Percentiles rank a stretch among this genome's conserved stretches.
phyloP scores from a whole-genome alignment of 1,140 invertebrate genomes.

The Panulirus ornatus region DNA sequence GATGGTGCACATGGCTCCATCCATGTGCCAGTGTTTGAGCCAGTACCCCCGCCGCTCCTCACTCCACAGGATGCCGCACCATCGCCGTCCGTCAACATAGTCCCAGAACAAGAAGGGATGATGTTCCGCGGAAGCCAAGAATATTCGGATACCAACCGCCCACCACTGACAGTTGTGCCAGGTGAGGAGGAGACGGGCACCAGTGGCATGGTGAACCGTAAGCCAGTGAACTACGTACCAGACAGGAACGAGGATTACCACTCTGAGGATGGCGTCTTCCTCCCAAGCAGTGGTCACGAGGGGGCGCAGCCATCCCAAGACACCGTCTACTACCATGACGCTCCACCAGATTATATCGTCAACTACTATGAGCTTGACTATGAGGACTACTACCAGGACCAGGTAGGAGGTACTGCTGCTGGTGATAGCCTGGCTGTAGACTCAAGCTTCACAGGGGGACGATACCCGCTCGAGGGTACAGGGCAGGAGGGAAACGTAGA shows the following conservation, averaged over 20 bases:
- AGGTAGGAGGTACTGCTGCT: background rate
- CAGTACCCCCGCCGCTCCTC: background rate
- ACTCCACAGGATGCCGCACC: background rate
- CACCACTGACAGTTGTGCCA: background rate
- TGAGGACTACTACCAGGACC: conserved; percentile 47
- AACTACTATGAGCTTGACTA: conserved; percentile 59
- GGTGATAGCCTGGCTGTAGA: background rate
- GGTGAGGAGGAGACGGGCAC: background rate
- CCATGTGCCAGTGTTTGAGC: background rate
- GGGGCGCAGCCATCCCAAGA: background rate
- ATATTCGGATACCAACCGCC: background rate
- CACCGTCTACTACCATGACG: background rate
- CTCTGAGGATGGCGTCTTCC: background rate
- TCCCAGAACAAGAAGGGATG: background rate
- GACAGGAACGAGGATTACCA: conserved; percentile 27
- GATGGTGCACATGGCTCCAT: background rate
- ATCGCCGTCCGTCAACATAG: background rate
- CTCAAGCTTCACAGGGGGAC: background rate
- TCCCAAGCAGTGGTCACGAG: background rate
- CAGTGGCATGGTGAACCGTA: background rate
- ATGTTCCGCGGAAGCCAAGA: background rate
- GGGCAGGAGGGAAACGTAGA: background rate
- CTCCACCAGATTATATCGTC: background rate
- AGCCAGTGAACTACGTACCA: background rate
- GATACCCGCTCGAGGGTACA: background rate